These are phyloP conservation scores for Symphodus melops DNA, from an alignment of 2,113 vertebrate genomes.

Conservation along the genomic window DNA sequence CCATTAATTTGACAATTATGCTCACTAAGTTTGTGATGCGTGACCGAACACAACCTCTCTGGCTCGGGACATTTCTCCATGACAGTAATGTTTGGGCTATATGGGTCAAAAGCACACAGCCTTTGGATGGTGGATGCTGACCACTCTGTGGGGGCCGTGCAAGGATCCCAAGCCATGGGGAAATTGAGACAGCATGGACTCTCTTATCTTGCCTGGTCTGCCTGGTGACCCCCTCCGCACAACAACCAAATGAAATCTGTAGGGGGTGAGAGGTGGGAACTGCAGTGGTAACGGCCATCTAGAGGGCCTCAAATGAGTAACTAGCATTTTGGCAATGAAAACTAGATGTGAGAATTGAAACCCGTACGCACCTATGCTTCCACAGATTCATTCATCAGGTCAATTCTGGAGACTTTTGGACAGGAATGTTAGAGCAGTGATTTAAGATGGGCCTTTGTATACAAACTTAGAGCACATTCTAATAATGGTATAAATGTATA, in stretches of 20 bases:
- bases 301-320: conserved; percentile 46
- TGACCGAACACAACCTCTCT: conserved; percentile 61
- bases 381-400: conserved; percentile 1
- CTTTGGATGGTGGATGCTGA: conserved; percentile 63
- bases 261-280: conserved; percentile 51
- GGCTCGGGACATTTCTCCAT: conserved; percentile 57
- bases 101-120: conserved; percentile 71
- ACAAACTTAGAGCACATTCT: no score
- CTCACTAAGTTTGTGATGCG: conserved; percentile 41
- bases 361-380: not conserved
- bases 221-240: conserved; percentile 74
- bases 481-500: no score
- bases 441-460: not conserved
- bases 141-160: conserved; percentile 66
- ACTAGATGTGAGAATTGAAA: conserved; percentile 41
- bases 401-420: not conserved
- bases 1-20: conserved; percentile 65
- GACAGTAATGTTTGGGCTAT: conserved; percentile 64
- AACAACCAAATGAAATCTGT: conserved; percentile 79
- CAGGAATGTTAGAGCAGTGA: not conserved
- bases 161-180: conserved; percentile 62
- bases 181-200: conserved; percentile 82
- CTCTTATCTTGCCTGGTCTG: conserved; percentile 78
- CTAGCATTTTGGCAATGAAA: conserved; percentile 51
- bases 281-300: conserved; percentile 60